Base-by-base conservation (phyloP, 2,113 vertebrate genomes). In the Diadophis punctatus region DNA sequence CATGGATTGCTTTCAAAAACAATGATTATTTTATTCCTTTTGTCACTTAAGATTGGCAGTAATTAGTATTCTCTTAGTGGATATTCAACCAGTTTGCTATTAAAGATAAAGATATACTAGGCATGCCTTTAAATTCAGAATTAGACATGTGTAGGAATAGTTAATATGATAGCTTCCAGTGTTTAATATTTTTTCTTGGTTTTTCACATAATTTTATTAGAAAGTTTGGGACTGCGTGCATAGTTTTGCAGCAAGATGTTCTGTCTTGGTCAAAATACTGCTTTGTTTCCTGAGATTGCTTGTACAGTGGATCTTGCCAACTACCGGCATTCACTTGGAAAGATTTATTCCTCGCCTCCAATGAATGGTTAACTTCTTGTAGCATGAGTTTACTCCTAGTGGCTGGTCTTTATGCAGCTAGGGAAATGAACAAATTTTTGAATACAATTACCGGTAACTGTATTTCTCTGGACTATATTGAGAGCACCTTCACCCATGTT, bases 41-140 rank as follows among this genome's bases (percentile, higher is more conserved):
- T 74, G 27, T 91, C 11, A 3, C 2, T 93, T 53, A 80, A 60
- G n/a, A 49, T 60, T 94, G 43, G 90, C 53, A 89, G 34, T 0
- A 0, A 12, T 22, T 95, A 93, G 93, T 90, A 5, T 92, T 95
- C 63, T 88, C 20, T 46, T 84, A 93, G 46, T 49, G 39, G n/a
- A 0, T 86, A n/a, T 86, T 94, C 55, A 89, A 0, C 91, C 92
- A 90, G 43, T 88, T 43, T 95, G 84, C 43, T 55, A 34, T 56
- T 89, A 89, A 48, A 39, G 22, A 58, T 43, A 74, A 22, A 58
- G 27, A n/a, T 23, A 22, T 89, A 30, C 51, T 30, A 48, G 51
- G 80, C 63, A 58, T 89, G 52, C 39, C 51, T 89, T 84, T 39
- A 53, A 92, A 46, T 55, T 39, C 8, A 80, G 34, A 80, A 43